A percentile compares a stretch with the other conserved stretches of the same genome.
phyloP scores from a whole-genome alignment of 2,888 invertebrate genomes.

The Hetaerina titia region DNA sequence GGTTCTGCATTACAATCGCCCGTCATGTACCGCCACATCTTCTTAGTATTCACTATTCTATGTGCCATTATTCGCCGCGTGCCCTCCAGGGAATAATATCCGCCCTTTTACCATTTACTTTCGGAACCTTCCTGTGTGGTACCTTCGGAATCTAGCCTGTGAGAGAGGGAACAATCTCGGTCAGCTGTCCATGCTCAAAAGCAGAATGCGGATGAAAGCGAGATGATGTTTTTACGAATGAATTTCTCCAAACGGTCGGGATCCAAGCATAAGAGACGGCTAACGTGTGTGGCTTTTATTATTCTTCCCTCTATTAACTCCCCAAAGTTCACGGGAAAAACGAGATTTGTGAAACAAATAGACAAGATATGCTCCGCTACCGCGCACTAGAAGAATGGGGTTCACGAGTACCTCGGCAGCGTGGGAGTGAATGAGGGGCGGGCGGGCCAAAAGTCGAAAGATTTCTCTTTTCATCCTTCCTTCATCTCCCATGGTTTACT shows the following conservation, averaged over 20 bases:
- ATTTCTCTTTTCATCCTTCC: not conserved
- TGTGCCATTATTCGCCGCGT: not conserved
- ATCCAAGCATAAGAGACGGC: not conserved
- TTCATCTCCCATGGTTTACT: constrained; percentile 9
- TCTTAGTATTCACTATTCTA: not conserved
- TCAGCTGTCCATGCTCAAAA: not conserved
- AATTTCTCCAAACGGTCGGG: not conserved
- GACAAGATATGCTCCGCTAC: not conserved
- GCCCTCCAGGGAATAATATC: not conserved
- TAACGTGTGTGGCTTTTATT: not conserved
- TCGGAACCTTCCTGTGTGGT: no score
- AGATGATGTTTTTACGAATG: not conserved
- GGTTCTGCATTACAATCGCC: not conserved
- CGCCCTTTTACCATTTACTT: not conserved
- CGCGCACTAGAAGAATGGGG: not conserved
- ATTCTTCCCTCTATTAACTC: not conserved
- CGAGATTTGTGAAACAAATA: not conserved
- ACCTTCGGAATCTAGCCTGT: not conserved
- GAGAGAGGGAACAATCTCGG: not conserved
- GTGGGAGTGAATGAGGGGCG: not conserved
- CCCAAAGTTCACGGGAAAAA: not conserved
- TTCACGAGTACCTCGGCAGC: not conserved
- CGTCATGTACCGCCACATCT: not conserved
- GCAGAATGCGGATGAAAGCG: not conserved
- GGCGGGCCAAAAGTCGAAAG: not conserved